Conservation (phyloP, 2,888 invertebrate genomes). For the Nineta flava region DNA sequence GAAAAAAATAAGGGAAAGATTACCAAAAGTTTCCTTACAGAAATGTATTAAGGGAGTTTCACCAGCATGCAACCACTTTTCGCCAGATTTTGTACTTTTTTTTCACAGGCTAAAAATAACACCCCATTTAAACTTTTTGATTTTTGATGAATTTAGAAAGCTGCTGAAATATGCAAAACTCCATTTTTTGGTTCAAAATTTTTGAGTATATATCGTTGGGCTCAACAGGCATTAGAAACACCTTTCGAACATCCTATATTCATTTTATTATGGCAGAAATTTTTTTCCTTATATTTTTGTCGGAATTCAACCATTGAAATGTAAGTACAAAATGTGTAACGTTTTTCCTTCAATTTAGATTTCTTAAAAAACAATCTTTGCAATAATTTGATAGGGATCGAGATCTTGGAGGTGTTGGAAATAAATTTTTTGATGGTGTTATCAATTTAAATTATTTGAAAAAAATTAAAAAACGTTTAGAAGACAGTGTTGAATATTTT, state of each 20-base stretch:
- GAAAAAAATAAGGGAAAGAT: neutral
- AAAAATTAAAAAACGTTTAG: slow-evolving; percentile 48
- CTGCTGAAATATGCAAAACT: slow-evolving; percentile 35
- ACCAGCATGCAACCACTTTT: no score
- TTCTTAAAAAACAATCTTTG: neutral
- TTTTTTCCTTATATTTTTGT: slow-evolving; percentile 53
- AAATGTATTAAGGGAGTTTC: no score
- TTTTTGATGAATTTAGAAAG: slow-evolving; percentile 30
- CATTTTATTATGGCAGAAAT: slow-evolving; percentile 60
- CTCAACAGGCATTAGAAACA: slow-evolving; percentile 52
- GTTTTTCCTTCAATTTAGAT: slow-evolving; percentile 1
- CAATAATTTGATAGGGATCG: slow-evolving; percentile 12
- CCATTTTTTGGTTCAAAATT: slow-evolving; percentile 34
- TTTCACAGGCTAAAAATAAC: no score
- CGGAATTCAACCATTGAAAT: slow-evolving; percentile 30
- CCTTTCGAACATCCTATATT: slow-evolving; percentile 50
- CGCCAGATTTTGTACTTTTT: no score
- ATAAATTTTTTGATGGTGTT: slow-evolving; percentile 58
- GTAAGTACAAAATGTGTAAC: slow-evolving; percentile 11
- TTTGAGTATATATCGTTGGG: slow-evolving; percentile 57
- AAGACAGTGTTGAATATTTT: slow-evolving; percentile 43
- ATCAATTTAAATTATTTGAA: slow-evolving; percentile 48
- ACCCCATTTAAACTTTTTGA: neutral
- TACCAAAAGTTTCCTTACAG: no score
- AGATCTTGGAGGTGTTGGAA: slow-evolving; percentile 48